phyloP scores from a whole-genome alignment of 2,113 vertebrate species.

The Arothron firmamentum region DNA sequence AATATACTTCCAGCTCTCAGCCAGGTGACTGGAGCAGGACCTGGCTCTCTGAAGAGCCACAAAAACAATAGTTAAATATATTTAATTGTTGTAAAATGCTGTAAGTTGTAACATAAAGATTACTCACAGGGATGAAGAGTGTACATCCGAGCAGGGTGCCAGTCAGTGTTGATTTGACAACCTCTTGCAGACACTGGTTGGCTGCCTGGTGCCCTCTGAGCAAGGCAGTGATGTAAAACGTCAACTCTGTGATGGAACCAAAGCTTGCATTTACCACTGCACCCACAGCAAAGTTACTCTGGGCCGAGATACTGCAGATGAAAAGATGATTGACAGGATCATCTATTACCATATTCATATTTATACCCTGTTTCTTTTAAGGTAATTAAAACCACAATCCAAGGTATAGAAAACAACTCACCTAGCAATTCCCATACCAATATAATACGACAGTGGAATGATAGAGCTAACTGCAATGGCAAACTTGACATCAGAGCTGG shows the following conservation, averaged over 20 bases:
- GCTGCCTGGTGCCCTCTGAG: constrained; percentile 74
- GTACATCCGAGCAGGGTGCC: constrained; percentile 85
- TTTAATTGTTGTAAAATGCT: no score
- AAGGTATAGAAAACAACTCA: constrained; percentile 28
- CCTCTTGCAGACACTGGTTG: constrained; percentile 82
- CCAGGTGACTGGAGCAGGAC: no score
- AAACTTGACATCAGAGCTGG: constrained; percentile 79
- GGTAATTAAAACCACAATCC: neutral
- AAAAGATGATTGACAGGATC: neutral
- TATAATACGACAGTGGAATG: constrained; percentile 88
- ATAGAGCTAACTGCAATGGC: constrained; percentile 79
- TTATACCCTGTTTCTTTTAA: neutral
- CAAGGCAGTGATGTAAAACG: constrained; percentile 88
- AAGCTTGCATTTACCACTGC: constrained; percentile 87
- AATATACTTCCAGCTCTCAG: no score
- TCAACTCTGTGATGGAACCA: constrained; percentile 86
- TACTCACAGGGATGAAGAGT: constrained; percentile 83
- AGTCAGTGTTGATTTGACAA: constrained; percentile 82
- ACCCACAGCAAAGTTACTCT: constrained; percentile 86
- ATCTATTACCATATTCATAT: neutral
- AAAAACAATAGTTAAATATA: no score
- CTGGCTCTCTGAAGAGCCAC: no score
- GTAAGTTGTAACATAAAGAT: neutral
- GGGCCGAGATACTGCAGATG: constrained; percentile 81
- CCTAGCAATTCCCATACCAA: constrained; percentile 91